Evolutionary conservation across 2,113 vertebrate genomes (phyloP), one percentile per base, ranked within the genome.

Genomic region (Stigmatopora argus): DNA sequence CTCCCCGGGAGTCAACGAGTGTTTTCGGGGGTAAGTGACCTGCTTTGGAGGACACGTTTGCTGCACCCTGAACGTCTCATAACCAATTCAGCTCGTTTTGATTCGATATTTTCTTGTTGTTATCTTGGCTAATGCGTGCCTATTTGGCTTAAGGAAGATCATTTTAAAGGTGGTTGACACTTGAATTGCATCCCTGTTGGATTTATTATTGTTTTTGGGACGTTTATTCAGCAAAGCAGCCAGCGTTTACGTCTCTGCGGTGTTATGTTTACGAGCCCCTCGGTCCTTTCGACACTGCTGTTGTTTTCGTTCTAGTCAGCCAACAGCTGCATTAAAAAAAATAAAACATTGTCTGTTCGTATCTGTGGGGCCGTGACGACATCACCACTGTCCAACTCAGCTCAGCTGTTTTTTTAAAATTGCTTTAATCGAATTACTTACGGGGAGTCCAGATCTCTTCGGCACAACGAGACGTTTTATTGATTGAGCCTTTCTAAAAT

Each of bases 131-230:
- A 23, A 23, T 46, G 45, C 41, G 19, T 14, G 13, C 4, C 12
- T 60, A 17, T 38, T 60, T 19, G 0, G 12, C 19, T 26, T 47
- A 5, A 44, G 12, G 12, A 19, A 3, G 1, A 14, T n/a, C 0
- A 61, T 56, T 56, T 21, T 7, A 44, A 44, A 38, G 1, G 35
- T 59, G 4, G 17, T 41, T 19, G 7, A 62, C 19, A 45, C 13
- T 44, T 62, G 8, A 62, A 62, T 59, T 14, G 15, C 57, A 59
- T 26, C 17, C 35, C 66, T 65, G 60, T 64, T 60, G n/a, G 67
- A 77, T 35, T 72, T 44, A 14, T 21, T 45, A 38, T 61, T 21
- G n/a, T 23, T 61, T 21, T 82, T 21, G 64, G 81, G 76, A 74
- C 82, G 78, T 56, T 63, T 49, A 23, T 12, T 49, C 12, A 17